Evolutionary conservation across 2,797 vertebrate species (phyloP).

Genomic region (Streptopelia turtur): DNA sequence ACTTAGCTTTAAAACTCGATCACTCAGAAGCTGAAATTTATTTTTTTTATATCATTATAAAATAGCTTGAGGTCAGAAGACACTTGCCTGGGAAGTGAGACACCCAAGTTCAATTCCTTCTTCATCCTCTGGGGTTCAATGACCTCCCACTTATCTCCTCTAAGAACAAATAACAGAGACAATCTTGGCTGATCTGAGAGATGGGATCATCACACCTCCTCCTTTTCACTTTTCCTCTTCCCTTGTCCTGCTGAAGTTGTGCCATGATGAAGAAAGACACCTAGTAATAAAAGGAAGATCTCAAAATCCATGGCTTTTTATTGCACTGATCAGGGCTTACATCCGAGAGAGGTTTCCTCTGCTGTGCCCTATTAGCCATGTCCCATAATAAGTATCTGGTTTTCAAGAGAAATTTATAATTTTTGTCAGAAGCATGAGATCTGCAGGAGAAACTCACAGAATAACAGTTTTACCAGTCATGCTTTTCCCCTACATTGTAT

Average conservation of each 20-base stretch:
- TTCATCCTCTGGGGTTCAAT: neutral
- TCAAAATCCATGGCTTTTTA: neutral
- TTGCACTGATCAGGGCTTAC: neutral
- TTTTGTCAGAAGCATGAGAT: neutral
- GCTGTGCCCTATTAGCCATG: neutral
- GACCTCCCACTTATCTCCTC: neutral
- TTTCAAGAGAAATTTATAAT: neutral
- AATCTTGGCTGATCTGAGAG: neutral
- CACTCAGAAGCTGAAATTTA: neutral
- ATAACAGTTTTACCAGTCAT: neutral
- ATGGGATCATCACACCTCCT: neutral
- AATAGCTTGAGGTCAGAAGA: neutral
- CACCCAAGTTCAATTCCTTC: neutral
- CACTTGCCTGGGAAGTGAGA: neutral
- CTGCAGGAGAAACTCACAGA: neutral
- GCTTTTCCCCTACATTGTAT: neutral
- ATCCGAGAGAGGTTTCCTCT: neutral
- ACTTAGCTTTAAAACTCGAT: neutral
- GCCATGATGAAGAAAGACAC: neutral
- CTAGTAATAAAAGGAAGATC: neutral
- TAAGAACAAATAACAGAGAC: neutral
- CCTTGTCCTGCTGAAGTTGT: neutral
- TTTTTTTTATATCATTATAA: neutral
- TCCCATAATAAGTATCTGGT: neutral
- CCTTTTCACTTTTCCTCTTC: neutral